Base-by-base conservation (phyloP, 1,140 invertebrate genomes). In the Drosophila sp. region DNA sequence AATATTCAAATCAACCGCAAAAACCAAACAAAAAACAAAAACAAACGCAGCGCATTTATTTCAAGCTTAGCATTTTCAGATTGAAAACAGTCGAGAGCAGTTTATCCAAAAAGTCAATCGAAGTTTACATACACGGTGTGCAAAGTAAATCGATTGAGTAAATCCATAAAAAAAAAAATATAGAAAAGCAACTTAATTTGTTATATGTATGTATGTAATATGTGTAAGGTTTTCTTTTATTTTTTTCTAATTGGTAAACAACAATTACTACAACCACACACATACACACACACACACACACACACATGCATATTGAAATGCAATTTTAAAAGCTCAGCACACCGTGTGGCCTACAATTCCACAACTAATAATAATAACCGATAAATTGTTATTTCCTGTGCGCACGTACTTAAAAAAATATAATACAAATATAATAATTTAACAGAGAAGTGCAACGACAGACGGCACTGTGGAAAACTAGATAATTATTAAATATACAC, bases 321-420 rank as follows among this genome's bases (percentile, higher is more conserved):
- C 38, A 46, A 50, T 62, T 59, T 71, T 46, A 40, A 57, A 72
- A 66, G 69, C 63, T 72, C 63, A 72, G 70, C 54, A 72, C 65
- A 74, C 65, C 66, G 29, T 70, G 66, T 70, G 65, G 58, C 72
- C 65, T 69, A 74, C 50, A 63, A 56, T 70, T 74, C 57, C 58
- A 74, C 64, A 54, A 40, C 36, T 9, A n/a, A n/a, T 36, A 66
- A 63, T 64, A 38, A 81, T 79, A 69, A 32, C 43, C 50, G 43
- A 79, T 76, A 67, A 89, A 87, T 79, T 87, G 82, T 87, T 87
- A 87, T 89, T 78, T 82, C 76, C 79, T 82, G 82, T 82, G 83
- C 79, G 75, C 76, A 87, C 83, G 82, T 87, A 87, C 82, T 87
- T 87, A 87, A 87, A 58, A 59, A 38, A 59, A 41, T 77, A 25